Conservation (phyloP, 2,797 vertebrate species). For the Tragopan temminckii region DNA sequence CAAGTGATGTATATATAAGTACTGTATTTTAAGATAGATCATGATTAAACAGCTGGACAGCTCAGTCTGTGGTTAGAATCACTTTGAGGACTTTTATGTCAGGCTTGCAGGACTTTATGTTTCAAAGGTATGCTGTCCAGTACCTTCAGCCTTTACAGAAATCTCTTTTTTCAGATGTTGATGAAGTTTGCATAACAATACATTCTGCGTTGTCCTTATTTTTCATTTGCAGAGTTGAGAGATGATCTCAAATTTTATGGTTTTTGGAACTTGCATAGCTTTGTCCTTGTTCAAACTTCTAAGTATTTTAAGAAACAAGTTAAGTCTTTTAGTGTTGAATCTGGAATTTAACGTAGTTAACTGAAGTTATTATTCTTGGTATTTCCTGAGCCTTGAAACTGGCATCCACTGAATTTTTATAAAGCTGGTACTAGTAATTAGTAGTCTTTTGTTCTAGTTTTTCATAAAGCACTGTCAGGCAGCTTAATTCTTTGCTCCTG, state of each 20-base stretch:
- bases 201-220: neutral
- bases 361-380: accelerated
- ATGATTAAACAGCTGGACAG: neutral
- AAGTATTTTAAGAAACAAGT: neutral
- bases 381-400: neutral
- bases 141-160: neutral
- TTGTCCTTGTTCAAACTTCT: neutral
- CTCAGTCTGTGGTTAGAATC: neutral
- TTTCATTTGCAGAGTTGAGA: neutral
- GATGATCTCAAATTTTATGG: neutral
- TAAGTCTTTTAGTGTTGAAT: neutral
- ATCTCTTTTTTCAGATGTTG: neutral
- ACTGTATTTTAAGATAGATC: neutral
- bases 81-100: neutral
- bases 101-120: neutral
- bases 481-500: neutral
- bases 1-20: neutral
- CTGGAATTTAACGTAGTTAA: neutral
- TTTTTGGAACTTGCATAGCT: neutral
- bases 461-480: neutral
- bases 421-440: neutral
- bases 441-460: neutral
- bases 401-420: neutral
- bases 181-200: neutral
- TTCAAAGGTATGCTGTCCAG: neutral